phyloP scores from a whole-genome alignment of 2,888 invertebrate species.

The Temnothorax ravouxi region DNA sequence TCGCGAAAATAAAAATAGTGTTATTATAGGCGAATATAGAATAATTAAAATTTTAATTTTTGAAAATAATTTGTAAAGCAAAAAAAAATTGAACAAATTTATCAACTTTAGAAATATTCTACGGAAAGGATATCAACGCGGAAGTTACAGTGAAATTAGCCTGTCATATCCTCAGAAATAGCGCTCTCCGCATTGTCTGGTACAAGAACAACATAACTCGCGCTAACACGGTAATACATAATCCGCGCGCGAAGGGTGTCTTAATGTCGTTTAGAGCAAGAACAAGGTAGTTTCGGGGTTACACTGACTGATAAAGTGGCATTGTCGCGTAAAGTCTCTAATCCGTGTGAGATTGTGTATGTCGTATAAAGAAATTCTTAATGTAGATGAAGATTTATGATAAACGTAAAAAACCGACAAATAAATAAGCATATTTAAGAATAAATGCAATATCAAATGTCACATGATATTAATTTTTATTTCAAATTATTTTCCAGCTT shows the following conservation, averaged over 20 bases:
- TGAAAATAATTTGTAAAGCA: not conserved
- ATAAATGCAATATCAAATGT: not conserved
- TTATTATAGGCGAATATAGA: conserved; percentile 15
- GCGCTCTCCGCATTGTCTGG: conserved; percentile 41
- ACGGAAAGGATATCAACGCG: conserved; percentile 24
- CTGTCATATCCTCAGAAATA: conserved; percentile 45
- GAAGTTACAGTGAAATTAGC: conserved; percentile 47
- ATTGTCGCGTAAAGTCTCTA: conserved; percentile 46
- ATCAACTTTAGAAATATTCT: not conserved
- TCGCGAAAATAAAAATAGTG: not conserved
- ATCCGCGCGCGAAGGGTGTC: conserved; percentile 41
- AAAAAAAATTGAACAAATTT: conserved; percentile 2
- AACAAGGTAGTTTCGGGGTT: conserved; percentile 41
- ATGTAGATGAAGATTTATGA: conserved; percentile 24
- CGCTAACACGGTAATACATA: conserved; percentile 43
- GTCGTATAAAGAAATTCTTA: conserved; percentile 22
- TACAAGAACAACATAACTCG: conserved; percentile 51
- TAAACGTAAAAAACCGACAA: not conserved
- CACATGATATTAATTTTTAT: not conserved
- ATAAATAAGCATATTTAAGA: not conserved
- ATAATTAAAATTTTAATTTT: not conserved
- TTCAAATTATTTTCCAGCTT: not conserved
- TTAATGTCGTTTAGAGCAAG: conserved; percentile 53
- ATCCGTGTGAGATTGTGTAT: conserved; percentile 16
- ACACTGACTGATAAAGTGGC: conserved; percentile 46